Base-by-base conservation (phyloP, 2,797 vertebrate species). In the Emydoidea blandingii region DNA sequence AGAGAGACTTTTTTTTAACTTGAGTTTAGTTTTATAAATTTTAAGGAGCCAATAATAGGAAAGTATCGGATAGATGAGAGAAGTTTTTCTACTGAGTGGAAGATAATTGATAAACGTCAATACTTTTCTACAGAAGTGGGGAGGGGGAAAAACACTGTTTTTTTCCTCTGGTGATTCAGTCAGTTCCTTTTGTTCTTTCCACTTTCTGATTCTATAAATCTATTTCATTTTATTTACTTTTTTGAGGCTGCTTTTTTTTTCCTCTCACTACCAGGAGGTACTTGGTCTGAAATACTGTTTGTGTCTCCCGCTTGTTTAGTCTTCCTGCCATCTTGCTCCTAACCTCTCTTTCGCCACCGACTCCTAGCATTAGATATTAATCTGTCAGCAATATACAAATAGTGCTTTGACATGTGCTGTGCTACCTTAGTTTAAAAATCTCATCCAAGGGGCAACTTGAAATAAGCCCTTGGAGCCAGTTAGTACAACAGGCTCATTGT, bases 321-420 rank as follows among this genome's bases (percentile, higher is more conserved):
- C 8, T 19, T 88, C 76, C 5, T 88, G 16, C 57, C 0, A 41
- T 37, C 68, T 72, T 41, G 0, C 41, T 76, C 65, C 41, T 6
- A 34, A 7, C 76, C 5, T 2, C 31, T 68, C 3, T 1, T 7
- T 7, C 4, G 1, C 6, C 25, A 4, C 8, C 0, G 0, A 12
- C 52, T 87, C 47, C 50, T 92, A 65, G 25, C 27, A 10, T n/a
- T 23, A 62, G 89, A 7, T 89, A 27, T 5, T 10, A 65, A 8
- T 72, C 19, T 72, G 65, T 72, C 29, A 81, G 41, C 7, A 37
- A 2, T 3, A 2, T 91, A n/a, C 27, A 85, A 31, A 10, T 68
- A 15, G 11, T 68, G 5, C 3, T 4, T 19, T 19, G 74, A 76
- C 47, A 25, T 47, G 19, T 76, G 6, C 14, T 16, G 16, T 78